These are phyloP conservation scores for Embidobia sp. DNA, from an alignment of 2,888 invertebrate species.

Conservation along the genomic window DNA sequence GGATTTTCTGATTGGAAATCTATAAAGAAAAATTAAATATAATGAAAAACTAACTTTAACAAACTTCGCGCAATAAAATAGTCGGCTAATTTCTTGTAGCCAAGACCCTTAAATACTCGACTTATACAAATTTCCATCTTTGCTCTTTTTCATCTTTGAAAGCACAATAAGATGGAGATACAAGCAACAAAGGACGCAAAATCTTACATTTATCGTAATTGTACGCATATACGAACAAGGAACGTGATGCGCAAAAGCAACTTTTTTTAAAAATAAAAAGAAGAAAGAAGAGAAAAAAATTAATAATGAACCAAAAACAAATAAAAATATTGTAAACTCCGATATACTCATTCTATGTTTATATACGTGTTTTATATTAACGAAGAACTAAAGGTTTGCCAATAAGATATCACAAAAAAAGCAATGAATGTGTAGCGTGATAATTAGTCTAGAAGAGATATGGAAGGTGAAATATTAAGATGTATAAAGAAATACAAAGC, in stretches of 20 bases:
- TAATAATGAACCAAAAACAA: constrained; percentile 26
- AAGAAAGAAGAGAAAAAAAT: constrained; percentile 50
- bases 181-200: constrained; percentile 9
- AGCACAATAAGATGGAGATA: constrained; percentile 38
- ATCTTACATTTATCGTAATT: constrained; percentile 35
- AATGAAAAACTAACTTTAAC: not conserved
- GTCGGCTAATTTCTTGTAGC: constrained; percentile 51
- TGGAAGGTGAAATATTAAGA: constrained; percentile 50
- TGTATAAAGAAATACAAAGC: constrained; percentile 48
- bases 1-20: constrained; percentile 17
- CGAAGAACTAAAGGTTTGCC: constrained; percentile 68
- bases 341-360: constrained; percentile 81
- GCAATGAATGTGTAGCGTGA: constrained; percentile 72
- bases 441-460: constrained; percentile 65
- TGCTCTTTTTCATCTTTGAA: constrained; percentile 52
- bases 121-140: constrained; percentile 45
- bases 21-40: not conserved
- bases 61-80: constrained; percentile 5
- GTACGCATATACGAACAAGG: constrained; percentile 53
- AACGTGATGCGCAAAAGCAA: constrained; percentile 66
- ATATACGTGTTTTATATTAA: constrained; percentile 81
- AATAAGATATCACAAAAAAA: constrained; percentile 69
- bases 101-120: constrained; percentile 62
- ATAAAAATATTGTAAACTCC: constrained; percentile 76
- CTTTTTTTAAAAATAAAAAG: constrained; percentile 71